A percentile compares a stretch with the other conserved stretches of the same genome.
phyloP scores from a whole-genome alignment of 2,113 vertebrate species.

The Rhodinocichla rosea region DNA sequence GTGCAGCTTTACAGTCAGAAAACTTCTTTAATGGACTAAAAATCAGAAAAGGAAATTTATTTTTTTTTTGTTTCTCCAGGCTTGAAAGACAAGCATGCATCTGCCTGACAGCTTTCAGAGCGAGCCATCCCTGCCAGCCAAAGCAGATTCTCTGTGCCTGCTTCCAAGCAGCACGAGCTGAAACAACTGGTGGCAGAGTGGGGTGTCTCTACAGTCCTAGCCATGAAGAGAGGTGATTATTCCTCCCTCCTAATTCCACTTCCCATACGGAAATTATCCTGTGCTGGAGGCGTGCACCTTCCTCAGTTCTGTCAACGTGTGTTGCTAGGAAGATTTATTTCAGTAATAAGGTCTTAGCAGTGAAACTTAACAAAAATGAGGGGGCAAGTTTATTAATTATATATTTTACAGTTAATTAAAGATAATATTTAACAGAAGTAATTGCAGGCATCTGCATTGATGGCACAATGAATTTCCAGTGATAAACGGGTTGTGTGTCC shows the following conservation, averaged over 20 bases:
- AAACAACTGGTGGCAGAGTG: slow-evolving; percentile 26
- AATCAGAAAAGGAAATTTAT: not conserved
- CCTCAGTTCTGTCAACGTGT: not conserved
- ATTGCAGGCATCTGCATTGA: slow-evolving; percentile 58
- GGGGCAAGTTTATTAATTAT: slow-evolving; percentile 72
- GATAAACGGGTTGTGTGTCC: slow-evolving; percentile 48
- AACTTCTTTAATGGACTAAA: not conserved
- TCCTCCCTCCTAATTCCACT: slow-evolving; percentile 20
- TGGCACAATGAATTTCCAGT: slow-evolving; percentile 47
- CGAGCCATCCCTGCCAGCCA: not conserved
- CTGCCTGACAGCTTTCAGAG: not conserved
- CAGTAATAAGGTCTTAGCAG: slow-evolving; percentile 56
- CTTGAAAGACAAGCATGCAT: not conserved
- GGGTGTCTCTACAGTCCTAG: slow-evolving; percentile 11
- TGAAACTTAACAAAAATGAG: slow-evolving; percentile 39
- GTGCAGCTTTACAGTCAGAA: not conserved
- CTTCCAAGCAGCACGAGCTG: not conserved
- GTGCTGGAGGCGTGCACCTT: not conserved
- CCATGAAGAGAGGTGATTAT: slow-evolving; percentile 5
- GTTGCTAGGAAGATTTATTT: slow-evolving; percentile 55
- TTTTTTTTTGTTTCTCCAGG: not conserved
- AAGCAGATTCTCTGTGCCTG: slow-evolving; percentile 5
- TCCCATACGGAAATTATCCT: not conserved
- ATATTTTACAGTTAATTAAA: slow-evolving; percentile 69
- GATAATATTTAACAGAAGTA: slow-evolving; percentile 74